A percentile compares a stretch with the other conserved stretches of the same genome.
These are phyloP conservation scores for Geotrypetes seraphini DNA, from an alignment of 2,797 vertebrate genomes.

Conservation along the genomic window DNA sequence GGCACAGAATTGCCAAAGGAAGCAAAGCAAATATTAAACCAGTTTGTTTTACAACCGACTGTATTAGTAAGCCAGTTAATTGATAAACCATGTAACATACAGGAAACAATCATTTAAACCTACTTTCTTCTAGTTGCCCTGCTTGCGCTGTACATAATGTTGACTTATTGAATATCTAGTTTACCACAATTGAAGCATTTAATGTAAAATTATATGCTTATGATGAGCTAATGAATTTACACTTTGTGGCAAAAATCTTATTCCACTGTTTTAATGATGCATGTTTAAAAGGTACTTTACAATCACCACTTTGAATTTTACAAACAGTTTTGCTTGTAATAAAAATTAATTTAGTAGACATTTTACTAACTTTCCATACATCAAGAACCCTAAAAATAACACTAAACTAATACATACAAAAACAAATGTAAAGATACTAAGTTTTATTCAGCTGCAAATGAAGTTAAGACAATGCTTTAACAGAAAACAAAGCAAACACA, in stretches of 20 bases:
- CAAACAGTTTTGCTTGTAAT: constrained; percentile 56
- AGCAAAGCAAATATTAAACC: no score
- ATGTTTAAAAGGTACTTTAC: constrained; percentile 55
- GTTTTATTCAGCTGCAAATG: constrained; percentile 54
- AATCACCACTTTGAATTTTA: constrained; percentile 53
- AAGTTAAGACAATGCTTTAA: constrained; percentile 30
- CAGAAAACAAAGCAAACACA: constrained; percentile 47
- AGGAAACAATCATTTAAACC: no score
- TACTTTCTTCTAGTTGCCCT: no score
- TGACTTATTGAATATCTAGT: no score
- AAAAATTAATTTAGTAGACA: constrained; percentile 50
- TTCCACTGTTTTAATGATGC: constrained; percentile 51
- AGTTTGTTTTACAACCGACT: no score
- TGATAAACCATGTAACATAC: no score
- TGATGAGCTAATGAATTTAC: no score
- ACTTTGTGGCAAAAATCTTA: constrained; percentile 59
- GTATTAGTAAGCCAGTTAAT: no score
- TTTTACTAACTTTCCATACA: constrained; percentile 57
- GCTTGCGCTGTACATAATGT: no score
- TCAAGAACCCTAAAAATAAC: constrained; percentile 43
- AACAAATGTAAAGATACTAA: constrained; percentile 56
- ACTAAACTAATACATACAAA: constrained; percentile 58
- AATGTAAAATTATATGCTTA: no score
- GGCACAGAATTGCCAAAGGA: no score
- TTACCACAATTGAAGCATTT: no score